Base-by-base conservation (phyloP, 2,797 vertebrate species). In the Coendou prehensilis region DNA sequence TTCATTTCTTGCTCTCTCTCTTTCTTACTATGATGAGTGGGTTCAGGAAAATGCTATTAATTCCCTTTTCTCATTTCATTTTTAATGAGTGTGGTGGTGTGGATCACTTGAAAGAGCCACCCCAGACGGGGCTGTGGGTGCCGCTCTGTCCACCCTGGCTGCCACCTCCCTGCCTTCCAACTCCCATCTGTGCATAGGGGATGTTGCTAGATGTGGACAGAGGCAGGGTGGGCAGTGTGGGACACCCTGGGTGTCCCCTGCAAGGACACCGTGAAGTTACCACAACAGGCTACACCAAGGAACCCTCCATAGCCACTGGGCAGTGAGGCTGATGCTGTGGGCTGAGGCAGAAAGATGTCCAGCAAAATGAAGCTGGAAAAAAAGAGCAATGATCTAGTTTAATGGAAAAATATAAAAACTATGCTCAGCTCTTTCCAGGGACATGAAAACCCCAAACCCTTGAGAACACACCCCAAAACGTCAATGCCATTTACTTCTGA, bases 311-410 rank as follows among this genome's bases (percentile, higher is more conserved):
- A 79, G 76, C 76, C 69, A 33, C 54, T 26, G 80, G 33, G 28
- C 9, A 3, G 9, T 28, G 73, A 76, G 26, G 26, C 45, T 15
- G 26, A 76, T 14, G 50, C 26, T 76, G 69, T 71, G 73, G 45
- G 80, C 56, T 2, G 54, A 87, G n/a, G 54, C 1, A 30, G 73
- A 14, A 10, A 6, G 37, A 18, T 23, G 5, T 64, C 45, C 22
- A 13, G 61, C 9, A 41, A 47, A 79, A 6, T 15, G 47, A 89
- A 88, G 45, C 45, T 76, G 45, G 45, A 26, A 52, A 63, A 88
- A 87, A 52, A 76, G 84, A 94, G 47, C 45, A 41, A 50, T 33
- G 89, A 73, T 76, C 69, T 85, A 61, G 28, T 63, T 96, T 87
- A 82, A 26, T 54, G 61, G 26, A 20, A 50, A 80, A 69, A 96